Conservation (phyloP, 2,113 vertebrate genomes). For the Alaudala cheleensis region DNA sequence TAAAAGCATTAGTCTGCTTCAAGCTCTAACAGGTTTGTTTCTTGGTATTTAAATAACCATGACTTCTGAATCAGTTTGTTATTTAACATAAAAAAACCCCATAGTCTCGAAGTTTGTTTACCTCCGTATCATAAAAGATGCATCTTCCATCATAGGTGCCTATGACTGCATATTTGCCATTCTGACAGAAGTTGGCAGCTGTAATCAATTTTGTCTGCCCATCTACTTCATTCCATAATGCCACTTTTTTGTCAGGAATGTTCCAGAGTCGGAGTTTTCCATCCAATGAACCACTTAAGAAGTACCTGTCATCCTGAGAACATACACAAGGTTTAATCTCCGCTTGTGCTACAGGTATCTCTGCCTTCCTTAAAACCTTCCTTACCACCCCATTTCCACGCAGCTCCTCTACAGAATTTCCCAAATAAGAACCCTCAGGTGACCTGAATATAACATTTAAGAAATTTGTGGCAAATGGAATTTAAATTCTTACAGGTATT, state of each 20-base stretch:
- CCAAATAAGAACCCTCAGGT: neutral
- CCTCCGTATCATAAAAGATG: conserved; percentile 99
- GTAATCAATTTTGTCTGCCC: conserved; percentile 97
- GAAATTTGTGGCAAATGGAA: neutral
- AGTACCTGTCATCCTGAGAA: conserved; percentile 94
- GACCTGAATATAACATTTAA: neutral
- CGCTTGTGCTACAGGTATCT: fast-evolving
- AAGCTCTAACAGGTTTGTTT: neutral
- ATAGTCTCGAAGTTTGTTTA: conserved; percentile 23
- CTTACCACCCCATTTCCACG: neutral
- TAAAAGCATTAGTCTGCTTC: neutral
- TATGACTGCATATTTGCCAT: conserved; percentile 96
- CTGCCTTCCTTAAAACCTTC: neutral
- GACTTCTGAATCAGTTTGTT: neutral
- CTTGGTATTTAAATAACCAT: neutral
- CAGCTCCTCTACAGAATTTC: neutral
- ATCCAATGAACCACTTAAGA: conserved; percentile 95
- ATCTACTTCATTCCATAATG: conserved; percentile 98
- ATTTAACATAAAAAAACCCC: neutral
- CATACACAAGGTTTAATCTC: neutral
- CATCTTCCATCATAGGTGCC: conserved; percentile 97
- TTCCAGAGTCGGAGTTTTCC: conserved; percentile 98
- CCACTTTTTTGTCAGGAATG: conserved; percentile 99
- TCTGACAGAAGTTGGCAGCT: conserved; percentile 99
- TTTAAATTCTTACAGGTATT: neutral